phyloP scores from a whole-genome alignment of 2,797 vertebrate species.

The Nyctibius grandis region DNA sequence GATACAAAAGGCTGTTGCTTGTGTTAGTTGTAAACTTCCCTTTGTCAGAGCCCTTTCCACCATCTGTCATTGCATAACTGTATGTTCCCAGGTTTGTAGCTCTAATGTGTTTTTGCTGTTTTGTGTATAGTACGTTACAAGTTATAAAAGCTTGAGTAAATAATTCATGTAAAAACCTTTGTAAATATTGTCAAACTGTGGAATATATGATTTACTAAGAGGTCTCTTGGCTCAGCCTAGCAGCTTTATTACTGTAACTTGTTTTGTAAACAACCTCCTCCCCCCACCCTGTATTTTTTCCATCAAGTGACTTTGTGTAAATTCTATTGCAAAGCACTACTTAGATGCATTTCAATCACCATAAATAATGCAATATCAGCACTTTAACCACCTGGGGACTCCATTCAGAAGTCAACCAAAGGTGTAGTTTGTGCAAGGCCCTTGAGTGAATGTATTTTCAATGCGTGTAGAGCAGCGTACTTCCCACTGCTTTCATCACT shows the following conservation, averaged over 20 bases:
- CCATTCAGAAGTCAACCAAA: slow-evolving; percentile 45
- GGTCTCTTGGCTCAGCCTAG: slow-evolving; percentile 74
- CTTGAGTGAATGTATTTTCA: slow-evolving; percentile 13
- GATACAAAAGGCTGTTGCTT: slow-evolving; percentile 55
- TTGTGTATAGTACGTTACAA: slow-evolving; percentile 75
- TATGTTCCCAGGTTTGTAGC: slow-evolving; percentile 65
- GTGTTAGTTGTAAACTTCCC: slow-evolving; percentile 42
- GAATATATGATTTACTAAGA: slow-evolving; percentile 84
- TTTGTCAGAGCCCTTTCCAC: slow-evolving; percentile 58
- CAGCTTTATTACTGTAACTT: slow-evolving; percentile 78
- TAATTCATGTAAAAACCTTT: slow-evolving; percentile 85
- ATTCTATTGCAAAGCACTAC: slow-evolving; percentile 68
- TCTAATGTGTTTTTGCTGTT: slow-evolving; percentile 62
- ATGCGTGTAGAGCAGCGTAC: not conserved
- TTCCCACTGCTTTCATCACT: not conserved
- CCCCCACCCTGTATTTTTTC: slow-evolving; percentile 38
- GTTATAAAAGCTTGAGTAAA: slow-evolving; percentile 79
- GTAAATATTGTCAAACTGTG: slow-evolving; percentile 82
- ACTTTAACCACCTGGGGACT: slow-evolving; percentile 75
- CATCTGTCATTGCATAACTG: slow-evolving; percentile 66
- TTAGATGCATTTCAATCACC: slow-evolving; percentile 58
- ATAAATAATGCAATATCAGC: slow-evolving; percentile 82
- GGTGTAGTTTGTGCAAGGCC: slow-evolving; percentile 53
- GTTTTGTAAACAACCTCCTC: slow-evolving; percentile 64
- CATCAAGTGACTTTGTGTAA: slow-evolving; percentile 66